Percentiles rank a stretch among this genome's conserved stretches.
phyloP scores from a whole-genome alignment of 2,113 vertebrate species.

The Centropus unirufus region DNA sequence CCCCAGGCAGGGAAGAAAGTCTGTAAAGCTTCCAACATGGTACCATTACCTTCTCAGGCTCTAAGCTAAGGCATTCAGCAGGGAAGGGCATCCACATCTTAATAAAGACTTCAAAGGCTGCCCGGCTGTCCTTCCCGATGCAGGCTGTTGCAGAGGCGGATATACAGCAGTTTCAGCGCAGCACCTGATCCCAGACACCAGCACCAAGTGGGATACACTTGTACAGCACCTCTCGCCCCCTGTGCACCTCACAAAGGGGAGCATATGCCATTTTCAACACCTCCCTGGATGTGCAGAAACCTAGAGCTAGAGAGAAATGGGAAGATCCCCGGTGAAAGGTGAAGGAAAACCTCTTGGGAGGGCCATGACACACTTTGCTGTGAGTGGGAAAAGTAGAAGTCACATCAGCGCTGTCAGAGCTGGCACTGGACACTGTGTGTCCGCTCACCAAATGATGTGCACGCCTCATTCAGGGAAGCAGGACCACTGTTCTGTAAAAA shows the following conservation, averaged over 20 bases:
- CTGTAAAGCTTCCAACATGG: fast-evolving
- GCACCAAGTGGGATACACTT: fast-evolving
- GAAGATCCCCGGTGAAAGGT: background rate
- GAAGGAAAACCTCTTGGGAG: background rate
- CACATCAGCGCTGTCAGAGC: background rate
- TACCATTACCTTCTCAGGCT: background rate
- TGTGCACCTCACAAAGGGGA: background rate
- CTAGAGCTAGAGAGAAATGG: background rate
- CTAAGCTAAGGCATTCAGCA: background rate
- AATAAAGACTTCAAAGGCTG: background rate
- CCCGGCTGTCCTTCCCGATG: background rate
- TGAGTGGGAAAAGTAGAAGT: background rate
- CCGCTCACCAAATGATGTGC: background rate
- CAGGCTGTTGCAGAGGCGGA: background rate
- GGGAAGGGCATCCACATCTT: background rate
- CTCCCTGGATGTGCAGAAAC: fast-evolving
- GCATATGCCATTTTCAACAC: background rate
- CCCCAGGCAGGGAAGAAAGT: background rate
- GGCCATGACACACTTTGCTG: background rate
- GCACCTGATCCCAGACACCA: background rate
- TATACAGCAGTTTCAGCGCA: fast-evolving
- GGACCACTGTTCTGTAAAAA: background rate
- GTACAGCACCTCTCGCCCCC: background rate
- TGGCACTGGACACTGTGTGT: background rate
- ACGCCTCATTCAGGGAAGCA: background rate